A percentile compares a stretch with the other conserved stretches of the same genome.
phyloP scores from a whole-genome alignment of 2,113 vertebrate species.

The Aphelocoma coerulescens region DNA sequence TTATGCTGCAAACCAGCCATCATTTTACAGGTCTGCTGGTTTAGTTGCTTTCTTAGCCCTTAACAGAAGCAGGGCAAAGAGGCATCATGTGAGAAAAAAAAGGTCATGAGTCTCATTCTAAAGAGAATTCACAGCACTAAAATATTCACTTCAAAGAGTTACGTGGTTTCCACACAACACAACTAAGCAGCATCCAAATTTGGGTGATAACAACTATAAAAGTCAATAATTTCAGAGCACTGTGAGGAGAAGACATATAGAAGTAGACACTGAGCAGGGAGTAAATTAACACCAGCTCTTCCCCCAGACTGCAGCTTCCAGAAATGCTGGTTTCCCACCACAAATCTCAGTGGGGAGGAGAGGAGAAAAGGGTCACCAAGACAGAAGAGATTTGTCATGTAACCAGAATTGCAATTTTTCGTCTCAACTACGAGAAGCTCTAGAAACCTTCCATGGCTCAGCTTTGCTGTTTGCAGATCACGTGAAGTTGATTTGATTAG shows the following conservation, averaged over 20 bases:
- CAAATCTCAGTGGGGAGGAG: not conserved
- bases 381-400: not conserved
- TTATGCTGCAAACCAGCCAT: not conserved
- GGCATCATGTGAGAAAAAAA: too few relatives aligned
- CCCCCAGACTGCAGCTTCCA: not conserved
- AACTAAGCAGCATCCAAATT: not conserved
- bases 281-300: not conserved
- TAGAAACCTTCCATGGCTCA: not conserved
- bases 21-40: not conserved
- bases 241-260: not conserved
- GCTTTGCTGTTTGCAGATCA: not conserved
- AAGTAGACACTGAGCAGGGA: not conserved
- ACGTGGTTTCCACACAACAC: not conserved
- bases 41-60: not conserved
- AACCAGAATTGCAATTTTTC: not conserved
- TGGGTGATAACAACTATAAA: not conserved
- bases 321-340: not conserved
- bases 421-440: not conserved
- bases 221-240: not conserved
- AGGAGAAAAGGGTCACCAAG: not conserved
- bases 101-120: not conserved
- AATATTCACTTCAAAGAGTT: not conserved
- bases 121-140: not conserved
- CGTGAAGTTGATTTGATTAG: not conserved
- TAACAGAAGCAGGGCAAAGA: not conserved